Conservation (phyloP, 2,888 invertebrate species). For the Pristionchus mayeri region DNA sequence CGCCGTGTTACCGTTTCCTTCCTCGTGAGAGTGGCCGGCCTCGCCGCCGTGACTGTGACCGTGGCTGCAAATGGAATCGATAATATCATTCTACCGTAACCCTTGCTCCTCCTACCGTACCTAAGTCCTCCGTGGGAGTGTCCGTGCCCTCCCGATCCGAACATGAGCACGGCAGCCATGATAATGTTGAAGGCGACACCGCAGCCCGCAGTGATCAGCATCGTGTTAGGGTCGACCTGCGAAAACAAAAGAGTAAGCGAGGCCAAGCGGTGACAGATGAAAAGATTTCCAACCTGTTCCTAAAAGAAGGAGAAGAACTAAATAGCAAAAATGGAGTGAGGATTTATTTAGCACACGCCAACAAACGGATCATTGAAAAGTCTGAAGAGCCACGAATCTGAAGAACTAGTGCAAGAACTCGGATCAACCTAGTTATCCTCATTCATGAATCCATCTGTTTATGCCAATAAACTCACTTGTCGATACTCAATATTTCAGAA, state of each 20-base stretch:
- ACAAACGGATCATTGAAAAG: no score
- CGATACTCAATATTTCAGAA: neutral
- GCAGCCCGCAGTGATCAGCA: conserved; percentile 90
- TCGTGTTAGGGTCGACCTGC: conserved; percentile 84
- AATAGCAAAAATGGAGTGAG: no score
- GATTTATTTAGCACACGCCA: no score
- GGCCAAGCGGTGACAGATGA: no score
- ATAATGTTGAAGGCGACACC: conserved; percentile 91
- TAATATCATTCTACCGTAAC: neutral
- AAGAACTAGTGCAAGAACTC: no score
- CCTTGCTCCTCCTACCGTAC: conserved; percentile 28
- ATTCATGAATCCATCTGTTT: no score
- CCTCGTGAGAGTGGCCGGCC: conserved; percentile 57
- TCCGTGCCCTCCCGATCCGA: conserved; percentile 65
- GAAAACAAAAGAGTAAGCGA: no score
- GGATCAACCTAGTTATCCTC: no score
- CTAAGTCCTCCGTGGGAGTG: conserved; percentile 63
- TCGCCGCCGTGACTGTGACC: conserved; percentile 46
- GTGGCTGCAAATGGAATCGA: conserved; percentile 44
- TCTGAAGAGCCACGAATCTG: no score
- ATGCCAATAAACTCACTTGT: neutral
- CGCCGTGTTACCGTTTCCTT: neutral
- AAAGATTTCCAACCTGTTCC: no score
- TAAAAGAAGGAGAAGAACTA: no score
- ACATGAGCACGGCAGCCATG: conserved; percentile 66